phyloP scores from a whole-genome alignment of 1,140 invertebrate species.

The Megalopta genalis region DNA sequence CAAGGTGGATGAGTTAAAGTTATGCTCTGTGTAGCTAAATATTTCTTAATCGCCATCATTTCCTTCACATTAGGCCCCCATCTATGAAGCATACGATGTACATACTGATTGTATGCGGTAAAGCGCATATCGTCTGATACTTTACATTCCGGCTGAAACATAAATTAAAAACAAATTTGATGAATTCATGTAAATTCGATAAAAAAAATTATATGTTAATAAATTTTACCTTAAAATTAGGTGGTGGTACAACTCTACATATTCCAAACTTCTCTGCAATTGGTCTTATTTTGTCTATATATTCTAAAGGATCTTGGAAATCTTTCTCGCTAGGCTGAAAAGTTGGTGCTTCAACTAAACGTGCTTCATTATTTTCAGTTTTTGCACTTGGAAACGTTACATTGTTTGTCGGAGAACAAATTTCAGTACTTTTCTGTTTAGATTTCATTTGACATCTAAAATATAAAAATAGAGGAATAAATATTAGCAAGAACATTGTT shows the following conservation, averaged over 20 bases:
- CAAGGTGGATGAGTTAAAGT: constrained; percentile 87
- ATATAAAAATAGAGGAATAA: not conserved
- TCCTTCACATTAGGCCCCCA: constrained; percentile 95
- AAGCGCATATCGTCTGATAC: constrained; percentile 93
- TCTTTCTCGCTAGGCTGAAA: constrained; percentile 92
- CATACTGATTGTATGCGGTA: constrained; percentile 94
- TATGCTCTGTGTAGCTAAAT: constrained; percentile 89
- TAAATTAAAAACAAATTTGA: constrained; percentile 59
- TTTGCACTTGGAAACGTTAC: constrained; percentile 80
- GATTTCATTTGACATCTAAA: constrained; percentile 65
- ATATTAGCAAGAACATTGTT: not conserved
- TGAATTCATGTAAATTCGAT: constrained; percentile 1
- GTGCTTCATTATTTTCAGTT: constrained; percentile 76
- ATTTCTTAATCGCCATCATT: constrained; percentile 91
- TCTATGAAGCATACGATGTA: constrained; percentile 92
- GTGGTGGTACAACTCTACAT: constrained; percentile 93
- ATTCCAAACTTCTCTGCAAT: constrained; percentile 92
- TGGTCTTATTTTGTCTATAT: constrained; percentile 91
- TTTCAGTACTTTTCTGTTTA: constrained; percentile 69
- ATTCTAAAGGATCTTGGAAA: constrained; percentile 94
- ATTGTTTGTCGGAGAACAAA: constrained; percentile 78
- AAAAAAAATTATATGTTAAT: not conserved
- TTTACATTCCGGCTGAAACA: constrained; percentile 88
- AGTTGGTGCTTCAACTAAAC: constrained; percentile 89
- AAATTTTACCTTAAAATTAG: constrained; percentile 87